Evolutionary conservation across 2,113 vertebrate genomes (phyloP).

Genomic region (pig (Sus scrofa)): T2T-Sscrofa CM000819.6:104286501-104287000

Average conservation of each 20-base stretch:
- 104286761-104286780: background rate
- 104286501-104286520: too few relatives aligned
- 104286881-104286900: background rate
- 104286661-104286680: background rate
- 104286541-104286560: too few relatives aligned
- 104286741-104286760: background rate
- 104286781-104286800: background rate
- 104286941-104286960: conserved; percentile 59
- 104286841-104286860: background rate
- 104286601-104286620: too few relatives aligned
- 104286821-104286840: background rate
- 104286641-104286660: too few relatives aligned
- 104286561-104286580: too few relatives aligned
- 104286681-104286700: background rate
- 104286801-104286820: background rate
- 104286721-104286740: background rate
- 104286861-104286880: background rate
- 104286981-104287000: conserved; percentile 56
- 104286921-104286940: conserved; percentile 17
- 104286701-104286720: conserved; percentile 33
- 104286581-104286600: too few relatives aligned
- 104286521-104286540: too few relatives aligned
- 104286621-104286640: too few relatives aligned
- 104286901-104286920: background rate
- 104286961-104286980: conserved; percentile 13